Evolutionary conservation across 2,113 vertebrate species (phyloP).

Genomic region (Mystacornis crossleyi): DNA sequence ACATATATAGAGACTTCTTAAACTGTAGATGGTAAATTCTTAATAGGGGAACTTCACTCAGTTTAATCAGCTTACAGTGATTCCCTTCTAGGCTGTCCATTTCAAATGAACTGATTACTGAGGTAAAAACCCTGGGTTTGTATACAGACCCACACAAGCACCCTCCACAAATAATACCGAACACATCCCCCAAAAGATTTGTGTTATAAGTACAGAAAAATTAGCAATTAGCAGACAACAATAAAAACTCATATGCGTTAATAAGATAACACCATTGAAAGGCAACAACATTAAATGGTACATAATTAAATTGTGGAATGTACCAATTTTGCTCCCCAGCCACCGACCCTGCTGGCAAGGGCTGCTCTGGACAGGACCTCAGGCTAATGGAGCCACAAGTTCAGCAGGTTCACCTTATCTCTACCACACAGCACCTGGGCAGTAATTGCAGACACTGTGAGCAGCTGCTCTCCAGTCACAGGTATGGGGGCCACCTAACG

Average conservation of each 20-base stretch:
- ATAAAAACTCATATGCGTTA: not conserved
- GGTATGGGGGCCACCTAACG: not conserved
- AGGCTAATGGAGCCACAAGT: not conserved
- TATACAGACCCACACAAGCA: not conserved
- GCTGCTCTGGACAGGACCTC: not conserved
- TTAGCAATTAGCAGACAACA: not conserved
- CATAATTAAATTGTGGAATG: not conserved
- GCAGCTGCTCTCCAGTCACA: not conserved
- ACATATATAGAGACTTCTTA: not conserved
- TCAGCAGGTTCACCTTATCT: not conserved
- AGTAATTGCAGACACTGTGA: not conserved
- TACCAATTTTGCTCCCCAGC: not conserved
- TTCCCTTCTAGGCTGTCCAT: not conserved
- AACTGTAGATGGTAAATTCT: not conserved
- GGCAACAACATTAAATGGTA: not conserved
- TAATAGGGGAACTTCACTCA: not conserved
- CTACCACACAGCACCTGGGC: not conserved
- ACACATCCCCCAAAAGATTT: not conserved
- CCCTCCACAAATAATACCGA: not conserved
- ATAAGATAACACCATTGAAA: not conserved
- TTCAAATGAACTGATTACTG: not conserved
- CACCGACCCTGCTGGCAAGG: rapidly evolving
- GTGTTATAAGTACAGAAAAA: not conserved
- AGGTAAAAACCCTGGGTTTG: not conserved
- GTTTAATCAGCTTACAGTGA: not conserved